Evolutionary conservation across 2,888 invertebrate genomes (phyloP), one percentile per base, ranked within the genome.

Genomic region (Phengaris alcon): DNA sequence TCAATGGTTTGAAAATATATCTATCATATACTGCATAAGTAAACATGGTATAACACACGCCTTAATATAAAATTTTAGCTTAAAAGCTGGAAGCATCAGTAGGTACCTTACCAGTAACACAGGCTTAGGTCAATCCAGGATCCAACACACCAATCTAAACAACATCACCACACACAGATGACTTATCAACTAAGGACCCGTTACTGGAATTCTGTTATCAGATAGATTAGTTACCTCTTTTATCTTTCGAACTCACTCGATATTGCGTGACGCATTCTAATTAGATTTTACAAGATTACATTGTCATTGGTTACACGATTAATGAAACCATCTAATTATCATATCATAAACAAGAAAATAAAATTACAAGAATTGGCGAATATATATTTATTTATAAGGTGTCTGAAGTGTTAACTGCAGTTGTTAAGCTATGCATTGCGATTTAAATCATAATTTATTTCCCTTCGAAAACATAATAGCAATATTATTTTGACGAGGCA

Each of bases 141-240:
- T 59, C 22, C 22, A 5, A 10, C n/a, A 57, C 15, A 35, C 35
- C 4, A 59, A 15, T 59, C 9, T 22, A 59, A 57, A 15, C 59
- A 59, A 9, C 68, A 68, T 44, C n/a, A 35, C 35, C 35, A 35
- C 35, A 68, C 46, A 46, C 68, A 68, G 46, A 68, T 46, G 59
- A 22, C 59, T 59, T 59, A 68, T 68, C 68, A 68, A 68, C 68
- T 46, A n/a, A 68, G 68, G 68, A 68, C 46, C 46, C 13, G 46
- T 44, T n/a, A 46, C 68, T n/a, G 68, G 76, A 77, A 77, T 77
- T 76, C 74, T 75, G 52, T 79, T 79, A 79, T 79, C 78, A 75
- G 78, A 77, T 79, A 77, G 35, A 64, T 73, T 48, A 74, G 77
- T 78, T 78, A 78, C 76, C 72, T 73, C 75, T 76, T 74, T 68